phyloP scores from a whole-genome alignment of 2,797 vertebrate species.

The Rhyacichthys aspro region DNA sequence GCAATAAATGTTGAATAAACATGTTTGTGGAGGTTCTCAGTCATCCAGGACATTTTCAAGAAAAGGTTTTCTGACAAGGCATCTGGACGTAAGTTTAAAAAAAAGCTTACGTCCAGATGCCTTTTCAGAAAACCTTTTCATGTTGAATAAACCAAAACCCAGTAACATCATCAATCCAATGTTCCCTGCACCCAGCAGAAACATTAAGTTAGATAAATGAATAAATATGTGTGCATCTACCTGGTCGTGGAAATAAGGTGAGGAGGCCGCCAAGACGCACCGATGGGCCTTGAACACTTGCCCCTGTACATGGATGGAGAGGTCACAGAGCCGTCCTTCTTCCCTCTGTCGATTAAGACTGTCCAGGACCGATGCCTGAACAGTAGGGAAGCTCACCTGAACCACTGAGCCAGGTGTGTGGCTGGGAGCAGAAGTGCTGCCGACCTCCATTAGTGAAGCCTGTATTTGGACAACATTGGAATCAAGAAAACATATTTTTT shows the following conservation, averaged over 20 bases:
- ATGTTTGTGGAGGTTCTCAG: too few relatives aligned
- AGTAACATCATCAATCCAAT: too few relatives aligned
- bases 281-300: constrained; percentile 92
- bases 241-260: constrained; percentile 95
- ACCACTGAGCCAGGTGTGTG: constrained; percentile 74
- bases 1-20: too few relatives aligned
- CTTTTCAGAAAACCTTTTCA: too few relatives aligned
- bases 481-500: too few relatives aligned
- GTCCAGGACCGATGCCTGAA: constrained; percentile 86
- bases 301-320: constrained; percentile 93
- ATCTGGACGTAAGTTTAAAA: too few relatives aligned
- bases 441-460: constrained; percentile 71
- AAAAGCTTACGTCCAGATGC: too few relatives aligned
- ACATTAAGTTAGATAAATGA: background rate
- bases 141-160: too few relatives aligned
- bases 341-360: constrained; percentile 90
- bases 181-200: too few relatives aligned
- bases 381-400: constrained; percentile 88
- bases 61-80: too few relatives aligned
- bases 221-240: constrained; percentile 44
- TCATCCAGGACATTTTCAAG: too few relatives aligned
- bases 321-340: constrained; percentile 90
- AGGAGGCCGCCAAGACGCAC: constrained; percentile 92
- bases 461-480: constrained; percentile 64
- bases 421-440: constrained; percentile 59